Conservation (phyloP, 1,140 invertebrate species). For the Chironomus tepperi region DNA sequence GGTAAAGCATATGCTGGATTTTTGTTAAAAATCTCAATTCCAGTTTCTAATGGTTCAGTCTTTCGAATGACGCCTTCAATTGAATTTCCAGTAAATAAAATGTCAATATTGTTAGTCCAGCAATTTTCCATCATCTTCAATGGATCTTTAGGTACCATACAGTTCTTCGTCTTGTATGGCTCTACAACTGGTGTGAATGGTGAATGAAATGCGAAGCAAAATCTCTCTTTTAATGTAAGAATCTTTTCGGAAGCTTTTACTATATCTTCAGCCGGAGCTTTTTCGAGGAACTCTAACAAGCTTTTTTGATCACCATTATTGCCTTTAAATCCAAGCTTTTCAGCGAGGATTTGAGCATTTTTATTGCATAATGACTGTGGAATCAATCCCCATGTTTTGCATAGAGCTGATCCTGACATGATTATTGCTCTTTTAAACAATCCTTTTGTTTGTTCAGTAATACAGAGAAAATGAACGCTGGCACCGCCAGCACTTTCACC, state of each 20-base stretch:
- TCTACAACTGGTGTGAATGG: slow-evolving; percentile 37
- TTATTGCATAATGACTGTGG: slow-evolving; percentile 36
- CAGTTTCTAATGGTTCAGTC: slow-evolving; percentile 34
- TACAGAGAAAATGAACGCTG: slow-evolving; percentile 36
- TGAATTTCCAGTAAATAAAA: slow-evolving; percentile 41
- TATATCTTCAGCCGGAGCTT: slow-evolving; percentile 15
- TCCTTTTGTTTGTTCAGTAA: slow-evolving; percentile 39
- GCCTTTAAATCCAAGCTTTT: slow-evolving; percentile 29
- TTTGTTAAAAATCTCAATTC: slow-evolving; percentile 24
- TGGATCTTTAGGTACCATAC: slow-evolving; percentile 30
- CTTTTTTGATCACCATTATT: slow-evolving; percentile 11
- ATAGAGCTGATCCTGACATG: slow-evolving; percentile 47
- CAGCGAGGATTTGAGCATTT: slow-evolving; percentile 28
- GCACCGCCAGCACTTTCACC: slow-evolving; percentile 47
- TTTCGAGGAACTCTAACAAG: slow-evolving; percentile 10
- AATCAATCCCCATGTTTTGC: slow-evolving; percentile 37
- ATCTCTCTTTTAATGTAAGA: slow-evolving; percentile 35
- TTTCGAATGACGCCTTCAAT: slow-evolving; percentile 34
- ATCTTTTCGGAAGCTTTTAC: slow-evolving; percentile 30
- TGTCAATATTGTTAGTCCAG: slow-evolving; percentile 39
- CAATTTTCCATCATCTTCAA: slow-evolving; percentile 30
- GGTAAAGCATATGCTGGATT: slow-evolving; percentile 28
- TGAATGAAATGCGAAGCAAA: slow-evolving; percentile 34
- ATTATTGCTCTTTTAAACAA: slow-evolving; percentile 50
- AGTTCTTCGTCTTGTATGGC: slow-evolving; percentile 34